phyloP scores from a whole-genome alignment of 2,888 invertebrate species.

The Thecocarcelia acutangulata region DNA sequence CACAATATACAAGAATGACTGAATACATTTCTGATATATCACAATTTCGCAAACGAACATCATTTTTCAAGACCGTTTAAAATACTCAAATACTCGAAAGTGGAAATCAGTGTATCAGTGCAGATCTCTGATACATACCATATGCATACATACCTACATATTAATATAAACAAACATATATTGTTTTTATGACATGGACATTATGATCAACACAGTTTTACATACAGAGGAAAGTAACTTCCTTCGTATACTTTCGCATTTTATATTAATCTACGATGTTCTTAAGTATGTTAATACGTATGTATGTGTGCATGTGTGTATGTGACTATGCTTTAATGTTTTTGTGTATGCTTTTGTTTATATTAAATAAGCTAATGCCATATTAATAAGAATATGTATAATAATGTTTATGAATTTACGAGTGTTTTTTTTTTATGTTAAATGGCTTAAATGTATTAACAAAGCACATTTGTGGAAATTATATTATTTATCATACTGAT shows the following conservation, averaged over 20 bases:
- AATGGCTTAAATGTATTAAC: conserved; percentile 38
- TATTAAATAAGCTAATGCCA: conserved; percentile 45
- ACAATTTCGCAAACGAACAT: too few relatives aligned
- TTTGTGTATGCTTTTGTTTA: neutral
- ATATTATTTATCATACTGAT: conserved; percentile 28
- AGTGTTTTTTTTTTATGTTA: conserved; percentile 5
- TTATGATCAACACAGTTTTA: conserved; percentile 19
- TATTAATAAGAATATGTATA: conserved; percentile 44
- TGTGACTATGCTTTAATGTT: neutral
- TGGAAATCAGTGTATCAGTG: too few relatives aligned
- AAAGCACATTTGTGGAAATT: conserved; percentile 26
- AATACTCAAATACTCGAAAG: too few relatives aligned
- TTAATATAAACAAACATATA: neutral
- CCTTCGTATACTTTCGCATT: neutral
- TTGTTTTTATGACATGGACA: conserved; percentile 26
- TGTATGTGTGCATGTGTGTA: neutral
- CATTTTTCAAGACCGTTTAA: too few relatives aligned
- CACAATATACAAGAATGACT: too few relatives aligned
- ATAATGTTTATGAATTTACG: conserved; percentile 33
- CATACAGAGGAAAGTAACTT: conserved; percentile 8
- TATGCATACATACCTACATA: neutral
- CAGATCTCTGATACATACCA: too few relatives aligned
- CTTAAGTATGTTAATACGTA: neutral
- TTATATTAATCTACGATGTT: neutral
- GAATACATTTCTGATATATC: too few relatives aligned